A percentile compares a stretch with the other conserved stretches of the same genome.
These are phyloP conservation scores for Thermophis baileyi DNA, from an alignment of 2,113 vertebrate genomes.

Conservation along the genomic window DNA sequence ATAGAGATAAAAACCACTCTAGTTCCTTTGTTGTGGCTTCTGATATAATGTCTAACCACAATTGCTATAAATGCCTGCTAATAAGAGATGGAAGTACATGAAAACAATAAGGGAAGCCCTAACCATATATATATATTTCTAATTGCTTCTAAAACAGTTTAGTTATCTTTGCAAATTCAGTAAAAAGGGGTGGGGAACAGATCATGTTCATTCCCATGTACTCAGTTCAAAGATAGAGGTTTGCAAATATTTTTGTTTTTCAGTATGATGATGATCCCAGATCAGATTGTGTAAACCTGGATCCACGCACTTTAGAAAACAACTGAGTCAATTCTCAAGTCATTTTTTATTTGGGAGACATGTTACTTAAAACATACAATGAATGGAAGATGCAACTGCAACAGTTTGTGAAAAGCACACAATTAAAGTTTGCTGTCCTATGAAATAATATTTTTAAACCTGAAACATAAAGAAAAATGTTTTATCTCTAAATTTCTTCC, in stretches of 20 bases:
- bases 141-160: not conserved
- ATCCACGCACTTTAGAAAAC: not conserved
- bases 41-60: not conserved
- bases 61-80: not conserved
- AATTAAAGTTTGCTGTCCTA: not conserved
- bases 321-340: not conserved
- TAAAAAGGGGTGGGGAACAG: not conserved
- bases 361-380: not conserved
- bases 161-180: not conserved
- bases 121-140: too few relatives aligned
- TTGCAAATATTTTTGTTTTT: not conserved
- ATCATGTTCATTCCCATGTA: not conserved
- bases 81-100: not conserved
- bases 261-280: not conserved
- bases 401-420: not conserved
- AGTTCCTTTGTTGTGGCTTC: not conserved
- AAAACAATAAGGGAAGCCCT: not conserved
- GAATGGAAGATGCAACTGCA: not conserved
- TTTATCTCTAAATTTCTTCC: not conserved
- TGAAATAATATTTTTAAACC: not conserved
- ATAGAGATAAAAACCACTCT: not conserved
- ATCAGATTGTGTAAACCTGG: not conserved
- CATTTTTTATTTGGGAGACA: not conserved
- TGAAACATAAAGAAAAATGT: not conserved
- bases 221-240: not conserved